Percentiles rank a stretch among this genome's conserved stretches.
phyloP scores from a whole-genome alignment of 2,797 vertebrate genomes.

The Onychomys arenicola region DNA sequence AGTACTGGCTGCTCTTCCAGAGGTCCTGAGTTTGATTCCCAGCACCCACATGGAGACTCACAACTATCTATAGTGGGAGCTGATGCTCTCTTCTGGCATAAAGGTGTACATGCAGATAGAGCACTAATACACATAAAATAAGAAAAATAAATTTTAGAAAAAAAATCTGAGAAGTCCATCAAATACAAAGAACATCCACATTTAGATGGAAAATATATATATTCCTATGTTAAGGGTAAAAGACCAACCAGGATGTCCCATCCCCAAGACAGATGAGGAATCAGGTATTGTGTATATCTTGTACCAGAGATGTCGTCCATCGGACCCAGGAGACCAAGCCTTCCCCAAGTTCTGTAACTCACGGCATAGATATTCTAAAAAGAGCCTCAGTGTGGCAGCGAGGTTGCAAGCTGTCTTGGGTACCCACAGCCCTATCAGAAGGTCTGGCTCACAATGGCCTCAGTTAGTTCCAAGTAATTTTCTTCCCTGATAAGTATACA shows the following conservation, averaged over 20 bases:
- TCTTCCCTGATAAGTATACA: slow-evolving; percentile 26
- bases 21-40: too few species aligned
- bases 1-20: too few species aligned
- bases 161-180: not conserved
- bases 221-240: slow-evolving; percentile 1
- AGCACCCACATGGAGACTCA: too few species aligned
- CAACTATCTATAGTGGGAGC: too few species aligned
- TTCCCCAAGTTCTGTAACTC: slow-evolving; percentile 34
- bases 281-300: not conserved
- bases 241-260: not conserved
- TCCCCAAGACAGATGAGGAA: slow-evolving; percentile 16
- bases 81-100: not conserved
- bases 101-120: too few species aligned
- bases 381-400: not conserved
- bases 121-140: too few species aligned
- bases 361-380: not conserved
- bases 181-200: slow-evolving; percentile 24
- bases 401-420: not conserved
- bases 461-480: slow-evolving; percentile 34
- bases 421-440: slow-evolving; percentile 6
- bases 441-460: slow-evolving; percentile 3
- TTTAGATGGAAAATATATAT: not conserved
- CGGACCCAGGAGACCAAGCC: not conserved
- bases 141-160: too few species aligned
- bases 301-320: not conserved